Evolutionary conservation across 2,797 vertebrate species (phyloP), one percentile per base, ranked within the genome.

Genomic region (Amblyopsis hoosieri): DNA sequence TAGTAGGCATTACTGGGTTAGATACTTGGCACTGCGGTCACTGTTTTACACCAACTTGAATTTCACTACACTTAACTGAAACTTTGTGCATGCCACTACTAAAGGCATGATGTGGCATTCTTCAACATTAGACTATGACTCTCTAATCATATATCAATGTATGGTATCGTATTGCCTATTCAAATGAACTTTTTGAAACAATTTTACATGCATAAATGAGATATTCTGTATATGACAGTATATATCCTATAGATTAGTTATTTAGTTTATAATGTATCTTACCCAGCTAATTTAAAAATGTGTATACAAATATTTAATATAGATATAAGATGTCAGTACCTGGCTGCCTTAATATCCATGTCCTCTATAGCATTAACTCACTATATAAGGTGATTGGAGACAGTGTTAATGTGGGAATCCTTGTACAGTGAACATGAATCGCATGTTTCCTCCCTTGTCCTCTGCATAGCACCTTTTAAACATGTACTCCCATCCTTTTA

Each of bases 401-500:
- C 33, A 37, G 33, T 37, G 8, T 37, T 37, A 1, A 8, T 9
- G 33, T 37, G 7, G 7, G 33, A 37, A 37, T 8, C 33, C 6
- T 37, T 37, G 33, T 37, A 9, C 33, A 37, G 5, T 37, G 7
- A 9, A 37, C 33, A 37, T 37, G 6, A 48, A n/a, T 48, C 11
- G 5, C 14, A 10, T 15, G 9, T 19, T 7, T 9, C 2, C 17
- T 8, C 11, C 19, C 17, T 19, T 4, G 4, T 0, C 52, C 17
- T 12, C 14, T 45, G 14, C 42, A 57, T 29, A 29, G 23, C 23
- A 4, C 23, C 3, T 29, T 19, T 29, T 3, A 29, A 29, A 29
- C 23, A 4, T 57, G 45, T 57, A 19, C 3, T 9, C 11, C 31
- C 57, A 60, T 60, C 49, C 57, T 48, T 51, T 31, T 45, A 14